Conservation (phyloP, 2,797 vertebrate species). For the Synanceia verrucosa region DNA sequence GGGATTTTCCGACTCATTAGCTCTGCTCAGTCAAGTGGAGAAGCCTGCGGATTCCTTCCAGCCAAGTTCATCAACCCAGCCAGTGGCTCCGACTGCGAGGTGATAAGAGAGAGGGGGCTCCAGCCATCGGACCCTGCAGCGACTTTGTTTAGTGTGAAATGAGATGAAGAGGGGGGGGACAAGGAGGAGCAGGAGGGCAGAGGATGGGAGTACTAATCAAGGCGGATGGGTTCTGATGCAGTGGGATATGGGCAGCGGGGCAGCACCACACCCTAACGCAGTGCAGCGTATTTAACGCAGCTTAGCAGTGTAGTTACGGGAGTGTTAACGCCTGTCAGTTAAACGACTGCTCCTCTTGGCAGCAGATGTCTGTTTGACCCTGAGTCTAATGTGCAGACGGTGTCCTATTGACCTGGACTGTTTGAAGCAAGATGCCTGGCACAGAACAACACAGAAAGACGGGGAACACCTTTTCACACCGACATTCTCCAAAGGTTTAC, state of each 20-base stretch:
- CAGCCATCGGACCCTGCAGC: constrained; percentile 54
- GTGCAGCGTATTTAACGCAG: constrained; percentile 75
- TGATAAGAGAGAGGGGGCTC: constrained; percentile 58
- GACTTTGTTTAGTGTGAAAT: constrained; percentile 78
- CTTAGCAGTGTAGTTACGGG: constrained; percentile 75
- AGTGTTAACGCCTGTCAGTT: constrained; percentile 81
- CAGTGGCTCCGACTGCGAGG: constrained; percentile 64
- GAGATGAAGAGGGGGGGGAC: constrained; percentile 62
- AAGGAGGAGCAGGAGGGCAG: constrained; percentile 23
- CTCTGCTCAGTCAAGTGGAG: constrained; percentile 77
- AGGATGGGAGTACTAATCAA: constrained; percentile 56
- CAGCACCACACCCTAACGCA: constrained; percentile 46
- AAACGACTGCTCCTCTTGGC: constrained; percentile 52
- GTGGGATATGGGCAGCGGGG: constrained; percentile 38
- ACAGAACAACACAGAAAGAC: constrained; percentile 31
- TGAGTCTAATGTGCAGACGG: constrained; percentile 51
- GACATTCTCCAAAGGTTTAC: constrained; percentile 41
- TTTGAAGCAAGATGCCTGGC: constrained; percentile 22
- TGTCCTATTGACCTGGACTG: constrained; percentile 63
- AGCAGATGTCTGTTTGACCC: constrained; percentile 74
- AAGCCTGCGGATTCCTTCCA: constrained; percentile 76
- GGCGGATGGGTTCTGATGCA: constrained; percentile 40
- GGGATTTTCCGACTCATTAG: constrained; percentile 83
- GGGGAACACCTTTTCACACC: constrained; percentile 38
- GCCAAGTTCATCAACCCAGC: constrained; percentile 72